A percentile compares a stretch with the other conserved stretches of the same genome.
Conservation (phyloP, 2,113 vertebrate species). For the Megaceryle maxima region DNA sequence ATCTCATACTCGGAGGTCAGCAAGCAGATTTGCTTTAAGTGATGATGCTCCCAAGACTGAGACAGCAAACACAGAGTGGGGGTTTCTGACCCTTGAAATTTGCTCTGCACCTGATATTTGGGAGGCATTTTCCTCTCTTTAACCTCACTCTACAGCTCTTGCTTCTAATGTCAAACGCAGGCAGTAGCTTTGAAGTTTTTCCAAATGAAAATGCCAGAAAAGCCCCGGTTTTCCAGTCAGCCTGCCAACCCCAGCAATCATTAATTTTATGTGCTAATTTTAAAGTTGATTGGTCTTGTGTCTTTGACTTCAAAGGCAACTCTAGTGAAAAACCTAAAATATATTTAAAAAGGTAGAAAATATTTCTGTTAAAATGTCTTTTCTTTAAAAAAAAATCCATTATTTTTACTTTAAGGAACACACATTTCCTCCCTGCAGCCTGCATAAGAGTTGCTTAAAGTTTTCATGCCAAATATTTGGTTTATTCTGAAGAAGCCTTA, state of each 20-base stretch:
- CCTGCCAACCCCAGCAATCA: conserved; percentile 70
- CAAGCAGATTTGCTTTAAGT: background rate
- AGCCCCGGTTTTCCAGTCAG: conserved; percentile 64
- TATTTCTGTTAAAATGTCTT: background rate
- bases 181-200: conserved; percentile 71
- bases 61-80: background rate
- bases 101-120: conserved; percentile 64
- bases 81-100: conserved; percentile 6
- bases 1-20: background rate
- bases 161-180: conserved; percentile 53
- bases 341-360: conserved; percentile 1
- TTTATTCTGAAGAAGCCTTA: background rate
- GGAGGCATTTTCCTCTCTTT: conserved; percentile 32
- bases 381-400: background rate
- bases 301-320: conserved; percentile 48
- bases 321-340: background rate
- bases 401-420: background rate
- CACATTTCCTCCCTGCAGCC: background rate
- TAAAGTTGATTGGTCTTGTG: conserved; percentile 60
- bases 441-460: background rate
- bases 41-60: background rate
- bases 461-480: background rate
- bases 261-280: conserved; percentile 77
- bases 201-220: conserved; percentile 67
- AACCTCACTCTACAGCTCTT: conserved; percentile 3